phyloP scores from a whole-genome alignment of 35 echinoderm and acorn worm species.

The Amphiura filiformis region DNA sequence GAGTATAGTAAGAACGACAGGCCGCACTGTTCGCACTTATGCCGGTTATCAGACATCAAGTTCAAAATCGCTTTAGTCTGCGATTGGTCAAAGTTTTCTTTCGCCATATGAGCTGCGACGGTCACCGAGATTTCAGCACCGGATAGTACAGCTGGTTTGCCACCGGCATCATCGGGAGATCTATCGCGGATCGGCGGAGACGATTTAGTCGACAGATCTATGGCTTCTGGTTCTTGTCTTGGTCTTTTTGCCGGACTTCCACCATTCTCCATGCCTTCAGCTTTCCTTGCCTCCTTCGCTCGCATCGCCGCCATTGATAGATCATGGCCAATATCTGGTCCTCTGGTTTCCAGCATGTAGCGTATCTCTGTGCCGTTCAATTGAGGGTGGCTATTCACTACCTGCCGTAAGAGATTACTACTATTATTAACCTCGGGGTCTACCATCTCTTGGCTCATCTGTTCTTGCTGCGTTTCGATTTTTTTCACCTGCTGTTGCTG shows the following conservation, averaged over 20 bases:
- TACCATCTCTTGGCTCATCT: conserved; percentile 50
- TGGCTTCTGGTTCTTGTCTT: not conserved
- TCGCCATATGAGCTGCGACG: conserved; percentile 16
- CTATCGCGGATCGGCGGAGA: not conserved
- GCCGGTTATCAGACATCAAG: conserved; percentile 82
- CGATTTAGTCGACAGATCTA: not conserved
- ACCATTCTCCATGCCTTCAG: not conserved
- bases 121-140: not conserved
- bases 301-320: not conserved
- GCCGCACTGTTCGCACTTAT: conserved; percentile 93
- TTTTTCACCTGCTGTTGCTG: conserved; percentile 88
- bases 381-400: not conserved
- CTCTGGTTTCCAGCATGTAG: conserved; percentile 55
- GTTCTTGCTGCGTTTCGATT: conserved; percentile 89
- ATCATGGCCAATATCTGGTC: not conserved
- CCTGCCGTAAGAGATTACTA: not conserved
- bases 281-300: not conserved
- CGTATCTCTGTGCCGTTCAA: conserved; percentile 53
- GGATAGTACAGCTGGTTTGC: not conserved
- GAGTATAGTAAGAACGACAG: conserved; percentile 96
- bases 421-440: conserved; percentile 14
- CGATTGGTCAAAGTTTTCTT: conserved; percentile 28
- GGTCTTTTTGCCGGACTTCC: not conserved
- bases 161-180: not conserved
- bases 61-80: conserved; percentile 73